Evolutionary conservation across 2,113 vertebrate genomes (phyloP).

Genomic region (Indicator maculatus): DNA sequence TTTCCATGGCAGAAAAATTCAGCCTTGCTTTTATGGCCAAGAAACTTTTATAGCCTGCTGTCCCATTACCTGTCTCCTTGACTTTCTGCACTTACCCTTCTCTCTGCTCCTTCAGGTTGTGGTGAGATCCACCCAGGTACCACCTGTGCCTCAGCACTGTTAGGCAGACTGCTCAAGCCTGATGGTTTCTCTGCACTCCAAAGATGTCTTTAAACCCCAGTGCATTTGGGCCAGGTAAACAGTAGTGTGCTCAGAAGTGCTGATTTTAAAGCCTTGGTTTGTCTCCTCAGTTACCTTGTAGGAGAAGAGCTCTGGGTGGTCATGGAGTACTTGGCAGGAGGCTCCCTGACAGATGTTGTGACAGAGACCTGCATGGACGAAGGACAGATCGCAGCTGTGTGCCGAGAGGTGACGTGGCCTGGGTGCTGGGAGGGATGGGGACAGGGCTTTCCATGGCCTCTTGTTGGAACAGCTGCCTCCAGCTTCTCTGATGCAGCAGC

Average conservation of each 20-base stretch:
- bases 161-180: not conserved
- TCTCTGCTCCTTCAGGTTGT: not conserved
- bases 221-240: not conserved
- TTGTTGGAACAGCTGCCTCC: not conserved
- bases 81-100: not conserved
- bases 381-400: conserved; percentile 95
- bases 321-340: conserved; percentile 98
- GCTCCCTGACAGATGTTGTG: conserved; percentile 94
- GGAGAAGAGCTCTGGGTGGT: conserved; percentile 99
- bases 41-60: not conserved
- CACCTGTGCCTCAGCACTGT: rapidly evolving
- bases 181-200: not conserved
- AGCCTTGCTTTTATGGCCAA: not conserved
- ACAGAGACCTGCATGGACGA: conserved; percentile 98
- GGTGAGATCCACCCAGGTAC: rapidly evolving
- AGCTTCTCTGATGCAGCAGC: not conserved
- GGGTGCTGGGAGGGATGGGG: rapidly evolving
- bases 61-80: not conserved
- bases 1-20: not conserved
- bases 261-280: not conserved
- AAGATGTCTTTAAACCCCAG: not conserved
- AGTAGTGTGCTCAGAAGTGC: not conserved
- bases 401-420: conserved; percentile 85
- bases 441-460: rapidly evolving
- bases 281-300: conserved; percentile 88